A percentile compares a stretch with the other conserved stretches of the same genome.
These are phyloP conservation scores for Griposia aprilina DNA, from an alignment of 2,888 invertebrate species.

Conservation along the genomic window DNA sequence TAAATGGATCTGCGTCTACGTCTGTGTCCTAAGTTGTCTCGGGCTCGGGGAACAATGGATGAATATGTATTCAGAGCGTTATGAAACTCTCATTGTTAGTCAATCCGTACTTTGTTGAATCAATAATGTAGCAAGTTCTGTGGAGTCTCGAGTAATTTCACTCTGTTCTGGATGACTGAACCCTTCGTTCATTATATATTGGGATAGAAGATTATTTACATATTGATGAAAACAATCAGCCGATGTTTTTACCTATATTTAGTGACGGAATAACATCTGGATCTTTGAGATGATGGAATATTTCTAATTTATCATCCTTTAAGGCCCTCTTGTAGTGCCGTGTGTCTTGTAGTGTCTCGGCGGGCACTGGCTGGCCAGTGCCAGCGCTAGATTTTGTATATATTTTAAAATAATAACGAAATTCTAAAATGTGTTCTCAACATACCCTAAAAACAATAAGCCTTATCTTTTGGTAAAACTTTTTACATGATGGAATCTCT, in stretches of 20 bases:
- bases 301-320: not conserved
- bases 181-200: slow-evolving; percentile 28
- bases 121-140: slow-evolving; percentile 47
- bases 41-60: slow-evolving; percentile 52
- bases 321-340: too few species aligned
- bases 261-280: not conserved
- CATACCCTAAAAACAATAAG: too few species aligned
- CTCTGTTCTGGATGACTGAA: slow-evolving; percentile 25
- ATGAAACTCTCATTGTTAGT: slow-evolving; percentile 56
- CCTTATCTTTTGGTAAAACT: too few species aligned
- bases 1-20: slow-evolving; percentile 52
- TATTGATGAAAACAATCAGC: not conserved
- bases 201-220: slow-evolving; percentile 13
- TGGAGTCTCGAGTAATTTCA: slow-evolving; percentile 45
- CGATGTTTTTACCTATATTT: slow-evolving; percentile 1
- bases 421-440: too few species aligned
- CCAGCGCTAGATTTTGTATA: too few species aligned
- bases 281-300: not conserved
- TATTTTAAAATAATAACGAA: too few species aligned
- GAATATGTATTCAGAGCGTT: slow-evolving; percentile 52
- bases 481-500: too few species aligned
- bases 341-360: too few species aligned
- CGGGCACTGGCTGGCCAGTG: too few species aligned
- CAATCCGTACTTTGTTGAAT: slow-evolving; percentile 54
- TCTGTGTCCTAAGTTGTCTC: slow-evolving; percentile 49